Percentiles rank a stretch among this genome's conserved stretches.
Conservation (phyloP, 2,113 vertebrate genomes). For the Corythaixoides concolor region DNA sequence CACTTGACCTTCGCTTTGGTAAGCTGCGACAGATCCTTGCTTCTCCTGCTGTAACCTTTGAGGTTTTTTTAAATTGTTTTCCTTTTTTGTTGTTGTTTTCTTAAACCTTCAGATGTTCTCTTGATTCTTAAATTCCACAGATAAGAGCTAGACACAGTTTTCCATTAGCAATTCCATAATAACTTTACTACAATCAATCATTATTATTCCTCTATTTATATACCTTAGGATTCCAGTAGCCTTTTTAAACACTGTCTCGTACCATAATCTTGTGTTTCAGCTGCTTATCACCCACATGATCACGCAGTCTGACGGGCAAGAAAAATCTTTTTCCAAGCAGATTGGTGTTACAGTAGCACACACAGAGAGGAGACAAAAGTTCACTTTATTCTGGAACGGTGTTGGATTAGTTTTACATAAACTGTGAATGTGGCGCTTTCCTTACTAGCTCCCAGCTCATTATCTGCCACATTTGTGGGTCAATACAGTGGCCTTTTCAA, state of each 20-base stretch:
- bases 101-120: background rate
- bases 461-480: background rate
- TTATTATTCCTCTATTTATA: background rate
- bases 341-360: background rate
- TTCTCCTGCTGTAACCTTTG: background rate
- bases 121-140: background rate
- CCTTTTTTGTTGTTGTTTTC: background rate
- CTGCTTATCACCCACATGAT: slow-evolving; percentile 7
- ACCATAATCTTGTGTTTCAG: background rate
- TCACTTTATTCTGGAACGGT: background rate
- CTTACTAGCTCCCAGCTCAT: background rate
- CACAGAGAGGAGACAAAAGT: background rate
- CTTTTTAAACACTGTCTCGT: fast-evolving
- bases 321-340: background rate
- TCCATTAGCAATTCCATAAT: background rate
- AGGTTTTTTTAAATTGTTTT: background rate
- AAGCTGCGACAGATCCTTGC: background rate
- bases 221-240: background rate
- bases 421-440: background rate
- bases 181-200: background rate
- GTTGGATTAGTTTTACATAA: background rate
- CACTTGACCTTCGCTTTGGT: background rate
- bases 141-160: fast-evolving
- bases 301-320: background rate
- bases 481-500: background rate